phyloP scores from a whole-genome alignment of 1,140 invertebrate genomes.

The Camponotus floridanus region DNA sequence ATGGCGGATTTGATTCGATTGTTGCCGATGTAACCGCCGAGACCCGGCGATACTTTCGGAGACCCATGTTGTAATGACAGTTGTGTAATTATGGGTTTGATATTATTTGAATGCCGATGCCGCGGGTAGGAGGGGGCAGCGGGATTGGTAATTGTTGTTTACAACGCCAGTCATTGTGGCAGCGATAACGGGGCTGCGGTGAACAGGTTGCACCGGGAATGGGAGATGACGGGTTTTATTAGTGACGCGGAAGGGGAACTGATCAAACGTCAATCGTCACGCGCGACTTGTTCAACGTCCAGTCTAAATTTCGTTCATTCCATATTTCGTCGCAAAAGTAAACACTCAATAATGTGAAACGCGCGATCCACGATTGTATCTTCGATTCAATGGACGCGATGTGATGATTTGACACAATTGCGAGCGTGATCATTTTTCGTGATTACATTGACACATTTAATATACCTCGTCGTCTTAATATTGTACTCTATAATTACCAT shows the following conservation, averaged over 20 bases:
- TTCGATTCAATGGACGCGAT: not conserved
- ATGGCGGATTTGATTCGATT: slow-evolving; percentile 17
- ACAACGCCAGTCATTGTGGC: slow-evolving; percentile 50
- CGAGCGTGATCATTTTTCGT: not conserved
- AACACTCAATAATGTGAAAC: not conserved
- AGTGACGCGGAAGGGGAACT: slow-evolving; percentile 32
- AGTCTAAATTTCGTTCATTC: not conserved
- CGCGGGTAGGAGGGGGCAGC: not conserved
- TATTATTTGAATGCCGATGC: slow-evolving; percentile 50
- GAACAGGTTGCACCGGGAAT: not conserved
- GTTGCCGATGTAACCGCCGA: not conserved
- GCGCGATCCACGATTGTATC: not conserved
- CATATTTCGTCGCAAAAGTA: not conserved
- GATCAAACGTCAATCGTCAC: slow-evolving; percentile 46
- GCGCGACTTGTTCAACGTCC: not conserved
- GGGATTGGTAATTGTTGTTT: slow-evolving; percentile 58
- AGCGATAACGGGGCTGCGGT: slow-evolving; percentile 9
- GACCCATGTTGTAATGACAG: slow-evolving; percentile 36
- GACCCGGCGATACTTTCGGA: slow-evolving; percentile 24
- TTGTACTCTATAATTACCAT: no score
- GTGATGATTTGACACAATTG: not conserved
- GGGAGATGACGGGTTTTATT: slow-evolving; percentile 48
- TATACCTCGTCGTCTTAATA: not conserved
- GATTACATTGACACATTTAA: not conserved
- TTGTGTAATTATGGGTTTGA: slow-evolving; percentile 53